Conservation (phyloP, 2,113 vertebrate genomes). For the Nettapus auritus region DNA sequence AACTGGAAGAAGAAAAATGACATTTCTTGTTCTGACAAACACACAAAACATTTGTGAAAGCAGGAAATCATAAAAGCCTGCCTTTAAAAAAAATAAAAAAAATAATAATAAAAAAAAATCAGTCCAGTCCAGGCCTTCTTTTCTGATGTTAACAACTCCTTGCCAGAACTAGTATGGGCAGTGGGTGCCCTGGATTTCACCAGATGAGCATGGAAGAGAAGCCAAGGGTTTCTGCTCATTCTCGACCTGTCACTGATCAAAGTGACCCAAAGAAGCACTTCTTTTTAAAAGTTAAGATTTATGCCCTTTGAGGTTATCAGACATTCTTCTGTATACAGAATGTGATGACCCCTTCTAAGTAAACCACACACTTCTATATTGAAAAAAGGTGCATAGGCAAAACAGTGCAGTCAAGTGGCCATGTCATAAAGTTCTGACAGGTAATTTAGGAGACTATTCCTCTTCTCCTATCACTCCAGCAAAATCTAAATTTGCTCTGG, state of each 20-base stretch:
- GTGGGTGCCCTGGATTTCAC: constrained; percentile 58
- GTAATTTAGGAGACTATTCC: constrained; percentile 49
- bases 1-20: constrained; percentile 54
- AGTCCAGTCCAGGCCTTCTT: constrained; percentile 61
- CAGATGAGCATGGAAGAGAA: constrained; percentile 72
- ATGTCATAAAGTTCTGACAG: constrained; percentile 58
- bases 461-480: neutral
- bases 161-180: constrained; percentile 53
- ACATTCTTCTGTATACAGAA: constrained; percentile 67
- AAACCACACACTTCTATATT: constrained; percentile 40
- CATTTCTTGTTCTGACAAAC: constrained; percentile 64
- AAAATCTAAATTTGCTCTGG: constrained; percentile 33
- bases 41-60: constrained; percentile 66
- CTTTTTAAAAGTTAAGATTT: constrained; percentile 81
- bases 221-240: constrained; percentile 83
- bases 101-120: too few species aligned
- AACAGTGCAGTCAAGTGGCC: constrained; percentile 50
- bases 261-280: constrained; percentile 83
- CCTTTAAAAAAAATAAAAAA: too few species aligned
- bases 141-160: constrained; percentile 66
- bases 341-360: constrained; percentile 61
- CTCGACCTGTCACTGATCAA: constrained; percentile 91
- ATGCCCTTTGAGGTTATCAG: constrained; percentile 75
- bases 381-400: constrained; percentile 37
- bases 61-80: constrained; percentile 55